Evolutionary conservation across 2,797 vertebrate genomes (phyloP).

Genomic region (Ispidina picta): DNA sequence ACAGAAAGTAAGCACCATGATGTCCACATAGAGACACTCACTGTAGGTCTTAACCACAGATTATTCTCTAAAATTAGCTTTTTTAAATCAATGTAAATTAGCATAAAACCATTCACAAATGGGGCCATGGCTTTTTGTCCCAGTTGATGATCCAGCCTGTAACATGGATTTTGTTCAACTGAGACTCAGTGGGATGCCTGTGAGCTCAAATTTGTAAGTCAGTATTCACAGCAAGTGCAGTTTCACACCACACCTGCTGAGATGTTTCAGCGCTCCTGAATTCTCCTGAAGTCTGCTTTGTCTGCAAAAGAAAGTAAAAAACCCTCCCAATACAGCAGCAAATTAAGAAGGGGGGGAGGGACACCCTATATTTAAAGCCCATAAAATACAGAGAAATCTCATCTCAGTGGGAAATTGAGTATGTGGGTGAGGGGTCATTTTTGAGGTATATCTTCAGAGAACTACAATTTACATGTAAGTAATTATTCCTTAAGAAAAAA

Average conservation of each 20-base stretch:
- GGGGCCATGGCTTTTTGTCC: background rate
- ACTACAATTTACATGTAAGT: background rate
- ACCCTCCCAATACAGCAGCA: background rate
- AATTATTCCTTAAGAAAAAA: background rate
- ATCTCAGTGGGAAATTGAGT: background rate
- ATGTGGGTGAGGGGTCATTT: background rate
- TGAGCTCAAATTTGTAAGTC: background rate
- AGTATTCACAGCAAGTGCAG: constrained; percentile 5
- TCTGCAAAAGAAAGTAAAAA: constrained; percentile 9
- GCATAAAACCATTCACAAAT: background rate
- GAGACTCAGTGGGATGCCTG: background rate
- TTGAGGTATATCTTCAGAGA: constrained; percentile 7
- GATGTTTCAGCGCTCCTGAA: constrained; percentile 1
- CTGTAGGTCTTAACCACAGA: background rate
- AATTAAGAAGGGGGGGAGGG: background rate
- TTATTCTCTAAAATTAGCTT: background rate
- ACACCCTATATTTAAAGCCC: constrained; percentile 11
- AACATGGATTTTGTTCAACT: constrained; percentile 11
- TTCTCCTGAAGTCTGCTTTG: background rate
- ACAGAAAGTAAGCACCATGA: background rate
- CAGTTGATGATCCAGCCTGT: background rate
- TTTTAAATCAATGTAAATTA: background rate
- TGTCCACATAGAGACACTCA: background rate
- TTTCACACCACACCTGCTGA: constrained; percentile 44
- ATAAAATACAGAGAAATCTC: constrained; percentile 13